These are phyloP conservation scores for Cygnus buccinator DNA, from an alignment of 2,113 vertebrate species.

Conservation along the genomic window DNA sequence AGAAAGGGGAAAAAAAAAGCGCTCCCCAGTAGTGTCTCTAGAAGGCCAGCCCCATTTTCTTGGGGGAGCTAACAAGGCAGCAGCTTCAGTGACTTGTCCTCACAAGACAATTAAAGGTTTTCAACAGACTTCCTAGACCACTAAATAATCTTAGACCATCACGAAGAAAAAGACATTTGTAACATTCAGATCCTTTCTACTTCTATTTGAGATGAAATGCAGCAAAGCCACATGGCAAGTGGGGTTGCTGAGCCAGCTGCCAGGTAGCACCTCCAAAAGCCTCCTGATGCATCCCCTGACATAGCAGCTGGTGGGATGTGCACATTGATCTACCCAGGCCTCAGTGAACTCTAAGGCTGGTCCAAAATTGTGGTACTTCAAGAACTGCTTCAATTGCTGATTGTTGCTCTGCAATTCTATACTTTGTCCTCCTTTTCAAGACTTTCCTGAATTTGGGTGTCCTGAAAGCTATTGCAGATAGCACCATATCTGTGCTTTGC, in stretches of 20 bases:
- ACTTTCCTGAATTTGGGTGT: background rate
- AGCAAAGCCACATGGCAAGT: background rate
- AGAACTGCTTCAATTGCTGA: background rate
- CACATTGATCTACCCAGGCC: background rate
- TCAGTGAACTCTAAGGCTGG: background rate
- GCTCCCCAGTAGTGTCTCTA: background rate
- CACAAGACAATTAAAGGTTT: background rate
- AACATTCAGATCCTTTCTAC: background rate
- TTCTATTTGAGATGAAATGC: background rate
- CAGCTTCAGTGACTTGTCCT: background rate
- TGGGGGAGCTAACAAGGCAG: background rate
- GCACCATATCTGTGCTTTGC: background rate
- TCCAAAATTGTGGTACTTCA: background rate
- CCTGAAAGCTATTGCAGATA: background rate
- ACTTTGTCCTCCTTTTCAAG: background rate
- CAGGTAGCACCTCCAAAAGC: accelerated
- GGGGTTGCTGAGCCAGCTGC: accelerated
- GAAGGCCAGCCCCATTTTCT: background rate
- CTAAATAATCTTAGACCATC: background rate
- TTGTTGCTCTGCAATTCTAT: background rate
- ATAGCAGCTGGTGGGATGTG: background rate
- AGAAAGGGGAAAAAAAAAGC: background rate
- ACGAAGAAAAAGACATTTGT: background rate
- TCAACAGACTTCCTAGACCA: background rate
- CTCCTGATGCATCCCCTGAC: accelerated